Percentiles rank a stretch among this genome's conserved stretches.
These are phyloP conservation scores for Clarias fuscus DNA, from an alignment of 2,797 vertebrate species.

Conservation along the genomic window DNA sequence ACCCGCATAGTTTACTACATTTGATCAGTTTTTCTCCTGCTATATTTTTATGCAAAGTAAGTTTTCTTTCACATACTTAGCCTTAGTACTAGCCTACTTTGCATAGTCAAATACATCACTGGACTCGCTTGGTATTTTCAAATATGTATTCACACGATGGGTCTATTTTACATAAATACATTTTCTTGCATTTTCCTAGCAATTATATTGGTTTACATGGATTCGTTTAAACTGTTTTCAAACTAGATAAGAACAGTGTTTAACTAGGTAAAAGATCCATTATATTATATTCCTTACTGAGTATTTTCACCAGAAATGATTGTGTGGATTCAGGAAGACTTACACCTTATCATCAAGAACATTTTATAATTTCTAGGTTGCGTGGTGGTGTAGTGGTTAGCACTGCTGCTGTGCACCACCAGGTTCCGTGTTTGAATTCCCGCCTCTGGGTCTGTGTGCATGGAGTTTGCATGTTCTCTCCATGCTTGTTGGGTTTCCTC, in stretches of 20 bases:
- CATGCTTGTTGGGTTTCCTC: no score
- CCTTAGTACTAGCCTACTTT: not conserved
- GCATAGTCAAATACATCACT: not conserved
- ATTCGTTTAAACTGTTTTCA: not conserved
- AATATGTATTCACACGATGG: not conserved
- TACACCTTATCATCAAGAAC: no score
- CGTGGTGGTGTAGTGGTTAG: no score
- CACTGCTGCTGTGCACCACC: no score
- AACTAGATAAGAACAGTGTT: not conserved
- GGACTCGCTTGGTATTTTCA: not conserved
- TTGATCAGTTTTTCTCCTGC: not conserved
- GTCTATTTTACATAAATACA: not conserved
- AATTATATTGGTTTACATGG: not conserved
- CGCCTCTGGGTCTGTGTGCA: no score
- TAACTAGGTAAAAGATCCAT: not conserved
- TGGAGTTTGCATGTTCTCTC: no score
- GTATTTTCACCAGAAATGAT: no score
- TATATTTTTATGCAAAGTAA: slow-evolving; percentile 4
- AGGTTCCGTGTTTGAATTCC: no score
- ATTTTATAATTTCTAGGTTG: no score
- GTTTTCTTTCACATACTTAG: not conserved
- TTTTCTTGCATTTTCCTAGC: not conserved
- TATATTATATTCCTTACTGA: no score
- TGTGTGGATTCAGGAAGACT: no score
- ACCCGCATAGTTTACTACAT: not conserved